Evolutionary conservation across 1,140 invertebrate species (phyloP).

Genomic region (Bombus balteatus): DNA sequence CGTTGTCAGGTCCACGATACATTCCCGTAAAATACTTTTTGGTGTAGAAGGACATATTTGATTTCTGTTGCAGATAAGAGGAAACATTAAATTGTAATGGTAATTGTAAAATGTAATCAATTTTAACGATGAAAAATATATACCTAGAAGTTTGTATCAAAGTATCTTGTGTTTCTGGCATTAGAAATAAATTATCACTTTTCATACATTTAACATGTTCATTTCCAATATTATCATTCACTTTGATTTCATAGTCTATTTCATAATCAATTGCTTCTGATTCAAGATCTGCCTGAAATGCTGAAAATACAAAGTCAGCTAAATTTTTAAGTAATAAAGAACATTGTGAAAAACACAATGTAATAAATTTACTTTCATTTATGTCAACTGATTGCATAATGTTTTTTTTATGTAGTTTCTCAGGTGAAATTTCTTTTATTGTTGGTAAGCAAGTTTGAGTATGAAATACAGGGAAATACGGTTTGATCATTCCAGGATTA

Average conservation of each 20-base stretch:
- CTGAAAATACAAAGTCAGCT: constrained; percentile 51
- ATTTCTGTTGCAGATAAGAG: constrained; percentile 13
- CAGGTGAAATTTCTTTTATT: constrained; percentile 58
- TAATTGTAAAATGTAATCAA: not conserved
- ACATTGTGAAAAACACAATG: not conserved
- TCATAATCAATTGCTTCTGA: constrained; percentile 58
- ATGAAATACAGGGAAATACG: constrained; percentile 9
- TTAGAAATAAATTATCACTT: not conserved
- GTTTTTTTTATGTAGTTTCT: constrained; percentile 27
- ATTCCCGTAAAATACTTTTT: constrained; percentile 33
- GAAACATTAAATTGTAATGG: not conserved
- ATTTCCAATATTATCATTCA: constrained; percentile 2
- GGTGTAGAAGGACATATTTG: constrained; percentile 32
- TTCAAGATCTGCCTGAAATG: constrained; percentile 67
- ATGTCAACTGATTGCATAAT: constrained; percentile 24
- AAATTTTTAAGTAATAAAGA: not conserved
- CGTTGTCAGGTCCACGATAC: constrained; percentile 4
- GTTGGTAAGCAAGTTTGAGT: constrained; percentile 31
- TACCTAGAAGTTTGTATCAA: constrained; percentile 47
- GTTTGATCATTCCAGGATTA: constrained; percentile 31
- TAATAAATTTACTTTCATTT: constrained; percentile 52
- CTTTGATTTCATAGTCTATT: not conserved
- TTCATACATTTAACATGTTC: constrained; percentile 11
- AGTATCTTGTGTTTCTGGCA: constrained; percentile 15
- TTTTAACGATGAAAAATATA: not conserved